Conservation (phyloP, 2,797 vertebrate genomes). For the Schizopygopsis malacanthus region DNA sequence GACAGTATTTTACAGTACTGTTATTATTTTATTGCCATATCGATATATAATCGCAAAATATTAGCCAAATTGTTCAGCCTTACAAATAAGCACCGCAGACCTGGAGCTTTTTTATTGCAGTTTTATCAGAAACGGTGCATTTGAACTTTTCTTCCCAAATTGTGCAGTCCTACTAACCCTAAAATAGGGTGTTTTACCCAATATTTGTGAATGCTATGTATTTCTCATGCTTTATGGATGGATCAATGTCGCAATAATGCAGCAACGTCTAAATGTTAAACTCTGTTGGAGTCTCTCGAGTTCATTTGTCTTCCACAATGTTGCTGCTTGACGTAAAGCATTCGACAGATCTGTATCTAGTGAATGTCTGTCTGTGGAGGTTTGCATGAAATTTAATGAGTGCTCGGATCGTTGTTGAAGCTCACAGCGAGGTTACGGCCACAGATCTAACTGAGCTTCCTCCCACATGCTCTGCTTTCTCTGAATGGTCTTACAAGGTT, state of each 20-base stretch:
- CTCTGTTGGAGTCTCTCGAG: not conserved
- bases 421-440: slow-evolving; percentile 33
- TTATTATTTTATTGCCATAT: not conserved
- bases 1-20: not conserved
- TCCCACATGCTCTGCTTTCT: slow-evolving; percentile 41
- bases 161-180: not conserved
- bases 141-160: not conserved
- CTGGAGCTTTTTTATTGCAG: not conserved
- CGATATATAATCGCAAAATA: not conserved
- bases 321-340: not conserved
- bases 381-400: slow-evolving; percentile 8
- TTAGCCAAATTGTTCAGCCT: not conserved
- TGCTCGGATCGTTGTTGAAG: not conserved
- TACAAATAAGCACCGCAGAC: not conserved
- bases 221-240: not conserved
- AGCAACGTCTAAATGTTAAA: not conserved
- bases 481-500: slow-evolving; percentile 58
- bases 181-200: not conserved
- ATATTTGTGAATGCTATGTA: not conserved
- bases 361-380: slow-evolving; percentile 11
- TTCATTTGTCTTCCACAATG: not conserved
- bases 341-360: slow-evolving; percentile 39
- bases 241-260: not conserved
- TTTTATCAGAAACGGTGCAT: not conserved
- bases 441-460: slow-evolving; percentile 37